A percentile compares a stretch with the other conserved stretches of the same genome.
Evolutionary conservation across 2,113 vertebrate species (phyloP).

Genomic region (Mellivora capensis): DNA sequence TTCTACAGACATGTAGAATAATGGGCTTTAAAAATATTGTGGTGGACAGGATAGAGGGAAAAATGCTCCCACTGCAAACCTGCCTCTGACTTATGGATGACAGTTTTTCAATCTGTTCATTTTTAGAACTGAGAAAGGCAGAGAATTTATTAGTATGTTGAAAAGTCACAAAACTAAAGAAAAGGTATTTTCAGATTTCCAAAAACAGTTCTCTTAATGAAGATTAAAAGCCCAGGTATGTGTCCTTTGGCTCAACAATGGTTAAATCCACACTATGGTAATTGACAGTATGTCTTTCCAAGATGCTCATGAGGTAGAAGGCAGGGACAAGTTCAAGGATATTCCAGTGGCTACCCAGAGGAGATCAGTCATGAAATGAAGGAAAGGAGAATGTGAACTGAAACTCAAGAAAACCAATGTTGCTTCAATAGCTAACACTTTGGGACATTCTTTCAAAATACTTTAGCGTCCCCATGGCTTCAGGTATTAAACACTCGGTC

Average conservation of each 20-base stretch:
- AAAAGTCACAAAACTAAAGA: conserved; percentile 48
- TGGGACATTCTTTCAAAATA: neutral
- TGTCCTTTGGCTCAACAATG: conserved; percentile 58
- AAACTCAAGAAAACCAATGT: neutral
- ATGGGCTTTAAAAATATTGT: conserved; percentile 23
- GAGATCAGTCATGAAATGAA: neutral
- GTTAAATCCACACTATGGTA: neutral
- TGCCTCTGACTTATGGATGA: conserved; percentile 24
- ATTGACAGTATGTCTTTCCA: neutral
- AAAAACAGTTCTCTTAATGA: neutral
- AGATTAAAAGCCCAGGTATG: conserved; percentile 54
- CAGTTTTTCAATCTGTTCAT: conserved; percentile 51
- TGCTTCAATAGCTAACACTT: neutral
- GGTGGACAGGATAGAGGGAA: neutral
- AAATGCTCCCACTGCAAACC: conserved; percentile 10
- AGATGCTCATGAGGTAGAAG: neutral
- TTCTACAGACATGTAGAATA: conserved; percentile 15
- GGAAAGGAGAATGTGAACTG: neutral
- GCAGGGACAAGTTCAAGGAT: neutral
- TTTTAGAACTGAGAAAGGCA: conserved; percentile 52
- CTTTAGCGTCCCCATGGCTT: neutral
- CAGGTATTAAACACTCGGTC: neutral
- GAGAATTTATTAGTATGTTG: neutral
- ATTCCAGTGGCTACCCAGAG: neutral
- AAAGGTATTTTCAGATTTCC: neutral